Conservation (phyloP, 1,140 invertebrate genomes). For the Mamestra configurata region DNA sequence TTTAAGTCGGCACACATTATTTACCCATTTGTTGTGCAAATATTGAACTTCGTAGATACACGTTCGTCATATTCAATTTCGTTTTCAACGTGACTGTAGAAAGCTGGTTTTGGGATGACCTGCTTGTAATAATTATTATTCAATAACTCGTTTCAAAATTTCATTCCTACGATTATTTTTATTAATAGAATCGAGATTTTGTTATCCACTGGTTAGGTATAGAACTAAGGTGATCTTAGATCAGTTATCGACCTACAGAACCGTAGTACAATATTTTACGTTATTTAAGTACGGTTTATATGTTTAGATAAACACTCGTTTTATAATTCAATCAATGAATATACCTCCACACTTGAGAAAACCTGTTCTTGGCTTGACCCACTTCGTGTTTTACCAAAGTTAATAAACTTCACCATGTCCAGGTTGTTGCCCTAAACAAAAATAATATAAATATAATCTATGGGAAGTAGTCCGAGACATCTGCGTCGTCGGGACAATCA, state of each 20-base stretch:
- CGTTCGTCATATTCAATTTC: slow-evolving; percentile 64
- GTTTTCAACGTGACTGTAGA: slow-evolving; percentile 63
- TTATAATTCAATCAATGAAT: slow-evolving; percentile 29
- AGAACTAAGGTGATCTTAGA: not conserved
- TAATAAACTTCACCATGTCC: slow-evolving; percentile 51
- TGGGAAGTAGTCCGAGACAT: slow-evolving; percentile 79
- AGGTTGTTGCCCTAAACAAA: slow-evolving; percentile 77
- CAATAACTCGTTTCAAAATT: not conserved
- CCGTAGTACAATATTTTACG: not conserved
- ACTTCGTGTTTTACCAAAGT: slow-evolving; percentile 19
- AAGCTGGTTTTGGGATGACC: slow-evolving; percentile 55
- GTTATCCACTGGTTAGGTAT: not conserved
- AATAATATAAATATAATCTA: slow-evolving; percentile 75
- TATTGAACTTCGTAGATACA: slow-evolving; percentile 62
- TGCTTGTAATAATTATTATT: slow-evolving; percentile 22
- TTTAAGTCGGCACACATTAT: slow-evolving; percentile 60
- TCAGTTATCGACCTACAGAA: slow-evolving; percentile 9
- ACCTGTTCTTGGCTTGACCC: slow-evolving; percentile 33
- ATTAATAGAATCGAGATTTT: not conserved
- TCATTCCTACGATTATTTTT: not conserved
- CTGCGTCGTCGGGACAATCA: slow-evolving; percentile 42
- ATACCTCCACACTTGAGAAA: slow-evolving; percentile 17
- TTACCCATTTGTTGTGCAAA: slow-evolving; percentile 72
- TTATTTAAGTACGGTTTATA: not conserved
- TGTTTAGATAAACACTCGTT: slow-evolving; percentile 7